Base-by-base conservation (phyloP, 2,797 vertebrate species). In the Phataginus tetradactyla region DNA sequence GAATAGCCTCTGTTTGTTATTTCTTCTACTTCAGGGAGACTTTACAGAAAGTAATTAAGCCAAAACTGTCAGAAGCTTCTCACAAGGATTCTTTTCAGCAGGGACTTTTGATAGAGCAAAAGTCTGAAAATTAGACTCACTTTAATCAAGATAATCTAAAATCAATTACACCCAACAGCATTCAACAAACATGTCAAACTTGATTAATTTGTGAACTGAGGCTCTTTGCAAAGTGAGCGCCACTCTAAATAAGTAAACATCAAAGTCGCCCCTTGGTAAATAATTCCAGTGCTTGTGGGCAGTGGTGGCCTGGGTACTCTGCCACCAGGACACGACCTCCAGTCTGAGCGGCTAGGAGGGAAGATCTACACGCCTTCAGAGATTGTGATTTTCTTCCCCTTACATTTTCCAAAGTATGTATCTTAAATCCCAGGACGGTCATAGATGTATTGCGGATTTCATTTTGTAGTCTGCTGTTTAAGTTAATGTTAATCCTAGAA, bases 11-110 rank as follows among this genome's bases (percentile, higher is more conserved):
- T 45, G 11, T 55, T 61, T 53, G 10, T 63, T 81, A 34, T 81
- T 94, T 94, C 55, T 78, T 86, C 64, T 63, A 63, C 91, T 84
- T 84, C 25, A 78, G 91, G 91, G 86, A 96, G 63, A 92, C 78
- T 92, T 94, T 92, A 42, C 57, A 86, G 71, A 95, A 78, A 68
- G 42, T 94, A 96, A 95, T 97, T 94, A 95, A 95, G 64, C 85
- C 91, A 9, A 83, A 92, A 92, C 37, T 86, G 57, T 96, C 80
- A 95, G 32, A 83, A 89, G 69, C 42, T 68, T 14, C 49, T 79
- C 71, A 92, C 27, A 94, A 79, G 71, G 80, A 63, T 79, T 94
- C 77, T 96, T 94, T 74, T 95, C 91, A 92, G 81, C 69, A 79
- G 69, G 42, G 86, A 92, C 69, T 90, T 95, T 49, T 78, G 74